phyloP scores from a whole-genome alignment of 2,888 invertebrate species.

The Scaptomyza reducta region DNA sequence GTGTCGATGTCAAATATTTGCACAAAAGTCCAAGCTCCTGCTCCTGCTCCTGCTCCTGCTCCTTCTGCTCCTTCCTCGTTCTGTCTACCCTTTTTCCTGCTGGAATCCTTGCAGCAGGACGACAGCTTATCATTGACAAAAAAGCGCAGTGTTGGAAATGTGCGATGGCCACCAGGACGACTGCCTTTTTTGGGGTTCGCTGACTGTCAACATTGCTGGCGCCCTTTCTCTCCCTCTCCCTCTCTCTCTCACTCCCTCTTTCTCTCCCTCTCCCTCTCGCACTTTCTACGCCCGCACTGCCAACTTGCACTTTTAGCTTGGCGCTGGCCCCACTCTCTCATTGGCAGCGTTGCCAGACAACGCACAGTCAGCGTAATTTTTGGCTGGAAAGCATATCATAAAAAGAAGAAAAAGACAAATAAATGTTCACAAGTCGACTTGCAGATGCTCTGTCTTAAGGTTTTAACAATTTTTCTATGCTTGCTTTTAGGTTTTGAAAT shows the following conservation, averaged over 20 bases:
- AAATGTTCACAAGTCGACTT: background rate
- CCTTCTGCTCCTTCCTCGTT: background rate
- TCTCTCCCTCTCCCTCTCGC: background rate
- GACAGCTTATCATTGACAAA: constrained; percentile 59
- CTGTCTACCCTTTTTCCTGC: constrained; percentile 1
- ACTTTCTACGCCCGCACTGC: constrained; percentile 9
- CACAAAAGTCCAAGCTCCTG: constrained; percentile 68
- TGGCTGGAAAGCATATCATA: constrained; percentile 7
- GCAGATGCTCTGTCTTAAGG: background rate
- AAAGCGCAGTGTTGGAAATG: constrained; percentile 31
- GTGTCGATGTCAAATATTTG: constrained; percentile 73
- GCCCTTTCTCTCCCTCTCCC: constrained; percentile 11
- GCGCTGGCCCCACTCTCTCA: constrained; percentile 2
- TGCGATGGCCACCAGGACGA: constrained; percentile 6
- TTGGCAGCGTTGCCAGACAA: constrained; percentile 72
- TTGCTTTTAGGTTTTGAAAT: too few species aligned
- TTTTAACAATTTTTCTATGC: too few species aligned
- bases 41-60: constrained; percentile 1
- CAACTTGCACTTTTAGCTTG: constrained; percentile 55
- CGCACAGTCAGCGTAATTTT: constrained; percentile 66
- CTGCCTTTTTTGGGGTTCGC: constrained; percentile 50
- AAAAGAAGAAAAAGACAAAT: constrained; percentile 21
- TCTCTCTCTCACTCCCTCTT: background rate
- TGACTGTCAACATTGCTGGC: constrained; percentile 65
- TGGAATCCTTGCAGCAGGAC: background rate